These are phyloP conservation scores for Drosophila algonquin DNA, from an alignment of 2,888 invertebrate species.

Conservation along the genomic window DNA sequence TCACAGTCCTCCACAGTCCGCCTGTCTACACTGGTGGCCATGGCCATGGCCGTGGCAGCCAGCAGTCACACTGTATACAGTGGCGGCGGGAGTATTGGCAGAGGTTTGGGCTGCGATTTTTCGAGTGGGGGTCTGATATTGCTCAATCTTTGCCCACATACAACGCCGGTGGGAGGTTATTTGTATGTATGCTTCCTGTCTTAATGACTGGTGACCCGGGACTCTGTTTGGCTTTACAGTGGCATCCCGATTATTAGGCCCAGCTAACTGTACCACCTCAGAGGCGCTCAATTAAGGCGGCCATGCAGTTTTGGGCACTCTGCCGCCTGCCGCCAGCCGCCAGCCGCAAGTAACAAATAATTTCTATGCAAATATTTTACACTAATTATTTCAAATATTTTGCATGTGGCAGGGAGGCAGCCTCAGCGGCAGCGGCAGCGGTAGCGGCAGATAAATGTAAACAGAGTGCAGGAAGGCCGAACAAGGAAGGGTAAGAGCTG, in stretches of 20 bases:
- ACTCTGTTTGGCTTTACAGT: background rate
- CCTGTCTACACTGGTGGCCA: conserved; percentile 52
- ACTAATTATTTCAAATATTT: conserved; percentile 79
- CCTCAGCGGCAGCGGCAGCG: conserved; percentile 23
- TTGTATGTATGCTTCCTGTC: too few relatives aligned
- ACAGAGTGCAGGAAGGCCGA: conserved; percentile 3
- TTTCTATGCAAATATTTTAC: conserved; percentile 78
- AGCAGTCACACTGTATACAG: conserved; percentile 38
- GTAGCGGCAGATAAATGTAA: conserved; percentile 18
- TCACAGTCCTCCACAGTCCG: conserved; percentile 35
- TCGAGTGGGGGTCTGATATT: background rate
- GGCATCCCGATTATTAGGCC: conserved; percentile 2
- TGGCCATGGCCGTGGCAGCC: conserved; percentile 23
- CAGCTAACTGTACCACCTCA: background rate
- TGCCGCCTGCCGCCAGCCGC: conserved; percentile 42
- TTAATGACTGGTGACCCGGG: too few relatives aligned
- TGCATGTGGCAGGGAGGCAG: conserved; percentile 50
- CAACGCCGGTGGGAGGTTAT: background rate
- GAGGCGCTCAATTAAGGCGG: conserved; percentile 52
- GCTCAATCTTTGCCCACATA: background rate
- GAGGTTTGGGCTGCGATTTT: conserved; percentile 4
- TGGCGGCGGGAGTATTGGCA: background rate
- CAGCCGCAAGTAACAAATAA: conserved; percentile 75
- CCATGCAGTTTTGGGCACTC: conserved; percentile 41
- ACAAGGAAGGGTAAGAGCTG: conserved; percentile 19